These are phyloP conservation scores for Dendrolimus houi DNA, from an alignment of 2,888 invertebrate species.

Conservation along the genomic window DNA sequence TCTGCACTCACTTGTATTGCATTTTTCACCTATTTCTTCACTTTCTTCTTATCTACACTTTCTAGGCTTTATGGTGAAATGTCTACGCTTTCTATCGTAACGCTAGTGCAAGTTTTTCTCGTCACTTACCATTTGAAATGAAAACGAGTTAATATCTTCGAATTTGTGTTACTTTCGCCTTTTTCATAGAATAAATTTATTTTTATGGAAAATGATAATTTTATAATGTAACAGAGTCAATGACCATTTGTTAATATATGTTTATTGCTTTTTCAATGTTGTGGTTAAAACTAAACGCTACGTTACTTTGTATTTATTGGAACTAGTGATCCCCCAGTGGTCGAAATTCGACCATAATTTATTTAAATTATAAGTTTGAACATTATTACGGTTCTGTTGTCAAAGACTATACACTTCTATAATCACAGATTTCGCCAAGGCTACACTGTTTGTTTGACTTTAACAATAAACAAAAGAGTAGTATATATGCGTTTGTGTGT, in stretches of 20 bases:
- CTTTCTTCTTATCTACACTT: slow-evolving; percentile 73
- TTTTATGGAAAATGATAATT: background rate
- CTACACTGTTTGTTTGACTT: no score
- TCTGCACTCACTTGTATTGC: slow-evolving; percentile 45
- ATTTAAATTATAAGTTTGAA: no score
- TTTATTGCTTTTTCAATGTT: no score
- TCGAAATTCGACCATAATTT: no score
- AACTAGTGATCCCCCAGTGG: no score
- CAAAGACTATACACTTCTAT: no score
- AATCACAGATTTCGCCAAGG: no score
- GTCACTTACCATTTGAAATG: slow-evolving; percentile 52
- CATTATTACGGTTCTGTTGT: no score
- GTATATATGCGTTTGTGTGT: no score
- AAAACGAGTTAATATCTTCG: slow-evolving; percentile 56
- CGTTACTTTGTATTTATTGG: no score
- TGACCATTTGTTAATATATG: background rate
- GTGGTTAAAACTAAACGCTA: no score
- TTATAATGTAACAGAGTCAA: background rate
- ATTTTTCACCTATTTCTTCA: slow-evolving; percentile 70
- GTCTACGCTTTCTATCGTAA: slow-evolving; percentile 70
- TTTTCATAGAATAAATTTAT: slow-evolving; percentile 7
- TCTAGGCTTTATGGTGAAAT: slow-evolving; percentile 73
- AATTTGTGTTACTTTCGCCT: slow-evolving; percentile 20
- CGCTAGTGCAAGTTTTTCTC: slow-evolving; percentile 71
- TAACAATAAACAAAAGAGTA: no score